A percentile compares a stretch with the other conserved stretches of the same genome.
Conservation (phyloP, 2,113 vertebrate species). For the Pseudopodoces humilis region DNA sequence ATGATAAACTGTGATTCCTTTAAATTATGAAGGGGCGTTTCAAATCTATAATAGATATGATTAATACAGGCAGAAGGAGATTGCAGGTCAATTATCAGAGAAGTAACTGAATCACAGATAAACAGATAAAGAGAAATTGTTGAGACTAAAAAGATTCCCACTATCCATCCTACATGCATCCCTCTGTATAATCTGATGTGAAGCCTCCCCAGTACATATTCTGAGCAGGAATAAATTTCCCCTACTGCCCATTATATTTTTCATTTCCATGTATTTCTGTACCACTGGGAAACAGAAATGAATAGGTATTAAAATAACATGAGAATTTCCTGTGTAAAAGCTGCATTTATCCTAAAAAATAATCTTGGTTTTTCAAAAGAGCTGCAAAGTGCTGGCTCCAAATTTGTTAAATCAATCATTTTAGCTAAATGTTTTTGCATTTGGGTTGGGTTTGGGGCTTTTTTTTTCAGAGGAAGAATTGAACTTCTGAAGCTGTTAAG, state of each 20-base stretch:
- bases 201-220: neutral
- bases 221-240: neutral
- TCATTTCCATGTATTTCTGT: conserved; percentile 8
- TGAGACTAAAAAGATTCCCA: neutral
- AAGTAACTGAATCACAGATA: neutral
- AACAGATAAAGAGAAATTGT: neutral
- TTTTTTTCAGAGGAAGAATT: neutral
- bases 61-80: neutral
- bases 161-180: neutral
- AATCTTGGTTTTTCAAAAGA: neutral
- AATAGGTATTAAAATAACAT: neutral
- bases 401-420: neutral
- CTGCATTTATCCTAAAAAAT: neutral
- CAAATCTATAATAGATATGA: neutral
- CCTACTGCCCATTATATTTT: neutral
- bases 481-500: neutral
- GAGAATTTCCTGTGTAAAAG: neutral
- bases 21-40: neutral
- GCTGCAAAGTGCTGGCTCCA: neutral
- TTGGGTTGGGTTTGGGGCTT: neutral
- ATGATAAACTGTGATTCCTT: neutral
- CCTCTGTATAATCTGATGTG: neutral
- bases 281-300: neutral
- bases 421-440: neutral
- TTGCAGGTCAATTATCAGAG: neutral